Evolutionary conservation across 92 coral and sea anemone genomes (phyloP), one percentile per base, ranked within the genome.

Genomic region (Anthopleura xanthogrammica): DNA sequence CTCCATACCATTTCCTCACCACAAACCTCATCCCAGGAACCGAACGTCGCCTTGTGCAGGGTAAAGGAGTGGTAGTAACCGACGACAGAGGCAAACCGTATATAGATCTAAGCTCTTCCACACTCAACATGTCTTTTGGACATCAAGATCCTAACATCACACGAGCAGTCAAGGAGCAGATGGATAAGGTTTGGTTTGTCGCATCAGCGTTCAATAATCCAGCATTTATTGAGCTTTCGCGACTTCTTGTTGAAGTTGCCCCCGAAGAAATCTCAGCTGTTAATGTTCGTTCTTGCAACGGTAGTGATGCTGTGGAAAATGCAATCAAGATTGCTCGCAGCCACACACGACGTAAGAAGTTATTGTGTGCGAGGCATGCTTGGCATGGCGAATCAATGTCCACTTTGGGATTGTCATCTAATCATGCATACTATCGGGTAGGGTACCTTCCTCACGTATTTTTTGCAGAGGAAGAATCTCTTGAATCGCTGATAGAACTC

Each of bases 341-440:
- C 36, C 74, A 68, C 41, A 68, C 74, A 23, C 29, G 74, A 12
- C 74, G 74, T 68, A 68, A 68, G 74, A 68, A 68, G 74, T n/a
- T 68, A 11, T 68, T 68, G 42, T 68, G 74, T 13, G 74, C 74
- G 3, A 23, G 74, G 5, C 74, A 68, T 36, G 74, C 74, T 4
- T 68, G 74, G 74, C 74, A 68, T 29, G 74, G 74, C 16, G 42
- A 68, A 23, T 68, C 74, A 12, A 68, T 68, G 4, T 29, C 41
- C 11, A 68, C 74, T 4, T 29, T 68, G 42, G 16, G 41, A 16
- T 36, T 68, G 74, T 68, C 74, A 4, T 68, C 74, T 68, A 13
- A 29, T 4, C 41, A 36, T 36, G 42, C 74, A 11, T 68, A 68
- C 41, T 22, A 36, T 68, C 74, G 74, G 2, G 74, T 68, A 11